Evolutionary conservation across 2,888 invertebrate species (phyloP).

Genomic region (Lepidocyrtinus sp.): DNA sequence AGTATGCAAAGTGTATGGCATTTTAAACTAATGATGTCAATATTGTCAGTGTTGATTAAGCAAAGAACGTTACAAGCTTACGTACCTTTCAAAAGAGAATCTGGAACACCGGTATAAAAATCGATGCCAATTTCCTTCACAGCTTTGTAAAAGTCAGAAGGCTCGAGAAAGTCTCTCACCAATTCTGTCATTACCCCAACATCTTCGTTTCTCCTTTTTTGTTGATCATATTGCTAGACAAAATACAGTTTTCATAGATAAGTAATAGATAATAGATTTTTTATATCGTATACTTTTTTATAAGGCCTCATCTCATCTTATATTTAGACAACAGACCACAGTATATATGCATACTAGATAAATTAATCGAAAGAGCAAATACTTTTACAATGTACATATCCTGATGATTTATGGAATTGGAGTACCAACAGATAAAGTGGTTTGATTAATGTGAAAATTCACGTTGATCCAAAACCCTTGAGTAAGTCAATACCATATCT

Average conservation of each 20-base stretch:
- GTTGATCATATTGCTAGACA: slow-evolving; percentile 71
- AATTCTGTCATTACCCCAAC: slow-evolving; percentile 73
- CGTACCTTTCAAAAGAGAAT: slow-evolving; percentile 73
- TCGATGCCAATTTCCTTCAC: slow-evolving; percentile 72
- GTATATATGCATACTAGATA: neutral
- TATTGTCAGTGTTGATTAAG: too few relatives aligned
- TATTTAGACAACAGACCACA: neutral
- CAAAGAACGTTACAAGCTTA: too few relatives aligned
- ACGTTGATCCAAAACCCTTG: too few relatives aligned
- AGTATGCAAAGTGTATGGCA: too few relatives aligned
- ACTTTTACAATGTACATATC: neutral
- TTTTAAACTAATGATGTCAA: too few relatives aligned
- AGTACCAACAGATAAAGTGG: neutral
- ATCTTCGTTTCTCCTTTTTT: slow-evolving; percentile 71
- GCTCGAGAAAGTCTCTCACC: slow-evolving; percentile 73
- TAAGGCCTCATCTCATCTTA: neutral
- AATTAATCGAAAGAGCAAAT: neutral
- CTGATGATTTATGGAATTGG: neutral
- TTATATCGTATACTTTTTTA: neutral
- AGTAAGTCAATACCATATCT: neutral
- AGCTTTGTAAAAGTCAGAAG: slow-evolving; percentile 72
- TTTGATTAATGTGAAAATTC: too few relatives aligned
- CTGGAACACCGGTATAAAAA: slow-evolving; percentile 74
- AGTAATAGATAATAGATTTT: neutral
- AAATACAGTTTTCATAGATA: neutral